Evolutionary conservation across 1,140 invertebrate species (phyloP), one percentile per base, ranked within the genome.

Genomic region (Neuroterus valhalla): DNA sequence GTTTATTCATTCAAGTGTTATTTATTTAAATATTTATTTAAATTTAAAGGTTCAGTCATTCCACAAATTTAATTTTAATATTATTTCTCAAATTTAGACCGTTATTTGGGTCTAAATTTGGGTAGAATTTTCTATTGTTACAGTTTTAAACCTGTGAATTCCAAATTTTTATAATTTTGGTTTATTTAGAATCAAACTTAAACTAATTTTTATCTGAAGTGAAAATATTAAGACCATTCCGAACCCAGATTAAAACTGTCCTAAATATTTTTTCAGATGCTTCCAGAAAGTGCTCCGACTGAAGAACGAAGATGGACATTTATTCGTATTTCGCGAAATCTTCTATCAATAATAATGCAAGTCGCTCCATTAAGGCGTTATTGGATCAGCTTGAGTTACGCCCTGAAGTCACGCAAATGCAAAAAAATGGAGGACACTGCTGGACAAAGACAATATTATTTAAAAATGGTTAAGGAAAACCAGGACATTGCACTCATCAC

Each of bases 401-500:
- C 93, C 3, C 52, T 92, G 10, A 90, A 90, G 78, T 91, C 91
- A 44, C 86, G 90, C 14, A 87, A 84, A 66, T 89, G 86, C 52
- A 82, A 91, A 66, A 89, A 87, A 77, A 77, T 87, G 21, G 84
- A 88, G 17, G 88, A 93, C 75, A 84, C 81, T 69, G 72, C 73
- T 21, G 86, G 85, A 2, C 92, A 94, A 80, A 88, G 89, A 21
- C 87, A 90, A 78, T 95, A 94, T 89, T 96, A 95, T 79, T 89
- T 92, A 38, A 89, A 94, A 70, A 96, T 96, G 95, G 88, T 96
- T 14, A 94, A 94, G 78, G 96, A 96, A 88, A 96, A 97, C 87
- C 93, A 95, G 23, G 96, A 97, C 90, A 94, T 95, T 2, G 94
- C 95, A 12, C 89, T 98, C 72, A 89, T 98, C 68, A 90, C 96